Evolutionary conservation across 37 sponge, comb jelly and placozoan genomes (phyloP).

Genomic region (Agelas oroides): DNA sequence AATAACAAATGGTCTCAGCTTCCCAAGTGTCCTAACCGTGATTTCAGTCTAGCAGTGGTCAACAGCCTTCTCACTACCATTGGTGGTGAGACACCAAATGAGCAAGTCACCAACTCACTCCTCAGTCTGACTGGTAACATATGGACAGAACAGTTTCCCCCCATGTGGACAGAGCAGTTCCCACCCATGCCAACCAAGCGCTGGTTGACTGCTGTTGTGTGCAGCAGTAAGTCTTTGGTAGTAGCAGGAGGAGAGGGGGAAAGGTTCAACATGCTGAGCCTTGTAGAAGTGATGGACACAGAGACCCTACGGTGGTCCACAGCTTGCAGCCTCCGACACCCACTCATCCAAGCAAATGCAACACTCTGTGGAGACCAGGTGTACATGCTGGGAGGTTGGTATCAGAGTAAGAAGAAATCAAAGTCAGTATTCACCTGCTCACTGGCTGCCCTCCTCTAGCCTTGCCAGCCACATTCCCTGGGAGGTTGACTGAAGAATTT

Average conservation of each 20-base stretch:
- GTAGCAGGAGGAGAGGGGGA: neutral
- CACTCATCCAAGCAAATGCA: neutral
- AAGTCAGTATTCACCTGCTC: constrained; percentile 2
- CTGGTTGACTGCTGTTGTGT: neutral
- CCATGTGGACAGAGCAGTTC: neutral
- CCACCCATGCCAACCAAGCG: constrained; percentile 6
- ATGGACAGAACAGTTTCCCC: neutral
- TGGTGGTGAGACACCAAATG: neutral
- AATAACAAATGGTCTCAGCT: neutral
- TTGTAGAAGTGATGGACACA: constrained; percentile 1
- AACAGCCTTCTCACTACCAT: constrained; percentile 4
- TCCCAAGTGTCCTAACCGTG: neutral
- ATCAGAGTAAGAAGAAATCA: neutral
- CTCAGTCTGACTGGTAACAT: neutral
- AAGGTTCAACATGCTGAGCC: neutral
- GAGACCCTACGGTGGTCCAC: constrained; percentile 2
- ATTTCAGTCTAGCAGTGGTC: constrained; percentile 3
- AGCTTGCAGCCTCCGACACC: neutral
- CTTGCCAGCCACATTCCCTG: neutral
- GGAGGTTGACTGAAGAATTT: neutral
- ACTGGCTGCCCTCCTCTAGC: neutral
- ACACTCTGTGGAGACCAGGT: neutral
- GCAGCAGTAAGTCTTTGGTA: neutral
- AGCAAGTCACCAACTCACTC: neutral
- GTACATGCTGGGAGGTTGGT: neutral